Base-by-base conservation (phyloP, 2,888 invertebrate species). In the Spilosoma lubricipeda region DNA sequence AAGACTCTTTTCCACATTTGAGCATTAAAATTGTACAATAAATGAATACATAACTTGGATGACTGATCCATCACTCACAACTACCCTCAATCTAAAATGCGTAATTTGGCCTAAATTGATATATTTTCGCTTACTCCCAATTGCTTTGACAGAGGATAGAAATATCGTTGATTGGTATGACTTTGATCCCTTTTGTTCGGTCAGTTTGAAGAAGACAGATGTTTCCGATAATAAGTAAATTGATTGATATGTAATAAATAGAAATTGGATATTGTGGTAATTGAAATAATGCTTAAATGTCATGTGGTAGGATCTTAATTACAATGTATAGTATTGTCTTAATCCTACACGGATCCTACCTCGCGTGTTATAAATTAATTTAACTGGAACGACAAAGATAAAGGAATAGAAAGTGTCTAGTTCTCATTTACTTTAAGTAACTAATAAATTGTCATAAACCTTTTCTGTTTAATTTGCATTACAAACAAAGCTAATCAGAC, bases 381-480 rank as follows among this genome's bases (percentile, higher is more conserved):
- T 59, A 59, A 59, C 27, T 59, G 27, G 59, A 59, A 59, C 27
- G 59, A 59, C 59, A 59, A 59, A 59, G 27, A 27, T 27, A 59
- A 59, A 56, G 23, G 3, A 56, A 56, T 56, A 56, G 75, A 77
- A 79, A 70, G 33, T 36, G 18, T n/a, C 30, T 45, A 77, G 76
- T 81, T 79, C 77, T 80, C 81, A 73, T 80, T 79, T 73, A 77
- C 76, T 75, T 80, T 82, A 85, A 86, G 76, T 80, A 82, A 80
- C 73, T 77, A 76, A 85, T 88, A 83, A 87, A 88, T 85, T 86
- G 86, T 85, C 72, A 86, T 86, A 79, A 72, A 68, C 75, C 79
- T 80, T 75, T n/a, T 82, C 82, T 76, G 70, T 75, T 79, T 80
- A 73, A 76, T 75, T 72, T 77, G 80, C 72, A 75, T 76, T 75